Conservation (phyloP, 1,140 invertebrate genomes). For the Melitaea cinxia region DNA sequence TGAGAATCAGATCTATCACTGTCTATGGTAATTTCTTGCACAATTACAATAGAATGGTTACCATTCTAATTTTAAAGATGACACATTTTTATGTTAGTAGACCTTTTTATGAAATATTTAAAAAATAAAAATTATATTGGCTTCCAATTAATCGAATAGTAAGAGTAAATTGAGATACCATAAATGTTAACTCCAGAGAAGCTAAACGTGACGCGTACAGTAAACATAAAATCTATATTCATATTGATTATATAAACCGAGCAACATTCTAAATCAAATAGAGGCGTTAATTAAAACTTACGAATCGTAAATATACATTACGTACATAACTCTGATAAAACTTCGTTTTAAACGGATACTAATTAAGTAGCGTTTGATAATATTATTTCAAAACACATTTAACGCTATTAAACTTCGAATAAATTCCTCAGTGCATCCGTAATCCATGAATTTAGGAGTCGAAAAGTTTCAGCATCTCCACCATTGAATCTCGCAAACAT, state of each 20-base stretch:
- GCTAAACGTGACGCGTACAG: too few species aligned
- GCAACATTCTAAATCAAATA: neutral
- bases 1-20: too few species aligned
- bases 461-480: slow-evolving; percentile 10
- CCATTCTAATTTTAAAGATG: too few species aligned
- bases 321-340: neutral
- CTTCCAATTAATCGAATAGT: too few species aligned
- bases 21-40: too few species aligned
- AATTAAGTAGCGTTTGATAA: slow-evolving; percentile 5
- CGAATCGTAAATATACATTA: neutral
- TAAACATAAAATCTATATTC: too few species aligned
- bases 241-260: neutral
- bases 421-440: slow-evolving; percentile 29
- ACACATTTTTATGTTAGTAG: too few species aligned
- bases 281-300: neutral
- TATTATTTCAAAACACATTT: slow-evolving; percentile 9
- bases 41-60: too few species aligned
- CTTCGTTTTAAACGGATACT: neutral
- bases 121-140: too few species aligned
- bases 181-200: too few species aligned
- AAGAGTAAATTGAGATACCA: too few species aligned
- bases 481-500: slow-evolving; percentile 50
- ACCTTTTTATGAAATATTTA: too few species aligned
- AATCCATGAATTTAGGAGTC: slow-evolving; percentile 27
- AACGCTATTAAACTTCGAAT: slow-evolving; percentile 25